Base-by-base conservation (phyloP, 2,797 vertebrate genomes). In the Cirrhinus mrigala region DNA sequence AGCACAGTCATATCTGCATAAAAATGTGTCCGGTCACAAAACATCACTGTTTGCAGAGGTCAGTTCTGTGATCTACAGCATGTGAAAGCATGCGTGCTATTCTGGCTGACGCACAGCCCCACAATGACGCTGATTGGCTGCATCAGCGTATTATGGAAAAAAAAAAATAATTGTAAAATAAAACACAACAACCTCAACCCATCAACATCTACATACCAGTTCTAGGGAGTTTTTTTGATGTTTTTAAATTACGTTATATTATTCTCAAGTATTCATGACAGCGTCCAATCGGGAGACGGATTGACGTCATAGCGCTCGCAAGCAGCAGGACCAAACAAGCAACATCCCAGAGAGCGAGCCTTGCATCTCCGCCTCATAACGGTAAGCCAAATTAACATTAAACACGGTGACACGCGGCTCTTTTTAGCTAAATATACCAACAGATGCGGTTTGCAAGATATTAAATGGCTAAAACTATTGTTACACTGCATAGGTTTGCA, bases 271-370 rank as follows among this genome's bases (percentile, higher is more conserved):
- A 18, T 22, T 16, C 56, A 2, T 8, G 60, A 20, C 22, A 4
- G n/a, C 48, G 50, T 58, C 74, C 83, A 78, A 78, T 78, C n/a
- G 18, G 50, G 74, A 73, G 89, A 90, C 89, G 91, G 87, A 88
- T 74, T 95, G 95, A 96, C 95, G 95, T 96, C 95, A 96, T 89
- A 89, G 83, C 70, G 87, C 81, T 85, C 62, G 79, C 76, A 85
- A 84, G 87, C 77, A 88, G 68, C 87, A 87, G 87, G 82, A 85
- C 85, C 86, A 80, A 85, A 54, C 87, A 69, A 60, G 74, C 66
- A 56, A 44, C 68, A 87, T 66, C 83, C 50, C 15, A 22, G 74
- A 84, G 68, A 50, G 40, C 88, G 88, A 76, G 73, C 71, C 58
- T 81, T 90, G 91, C 94, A 94, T 94, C 94, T 90, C 90, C 86